A percentile compares a stretch with the other conserved stretches of the same genome.
These are phyloP conservation scores for Aplysia californica DNA, from an alignment of 1,140 invertebrate species.

Conservation along the genomic window DNA sequence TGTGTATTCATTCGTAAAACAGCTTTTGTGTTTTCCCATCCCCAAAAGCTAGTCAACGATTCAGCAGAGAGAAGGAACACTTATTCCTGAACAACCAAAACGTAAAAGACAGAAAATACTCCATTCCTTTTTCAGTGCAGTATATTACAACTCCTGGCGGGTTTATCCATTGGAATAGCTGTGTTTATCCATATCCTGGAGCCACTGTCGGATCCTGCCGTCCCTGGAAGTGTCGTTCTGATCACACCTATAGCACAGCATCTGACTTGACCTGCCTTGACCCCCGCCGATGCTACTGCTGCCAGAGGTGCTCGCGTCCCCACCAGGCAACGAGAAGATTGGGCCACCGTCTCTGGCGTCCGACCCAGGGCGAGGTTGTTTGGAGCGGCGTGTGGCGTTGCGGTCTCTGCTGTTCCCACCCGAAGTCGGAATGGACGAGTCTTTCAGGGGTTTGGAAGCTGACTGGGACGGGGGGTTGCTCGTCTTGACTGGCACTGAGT, in stretches of 20 bases:
- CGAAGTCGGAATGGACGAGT: too few species aligned
- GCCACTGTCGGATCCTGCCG: conserved; percentile 47
- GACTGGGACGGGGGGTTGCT: conserved; percentile 1
- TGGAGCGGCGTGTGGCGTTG: too few species aligned
- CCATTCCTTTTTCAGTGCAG: not conserved
- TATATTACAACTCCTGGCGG: not conserved
- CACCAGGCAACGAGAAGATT: too few species aligned
- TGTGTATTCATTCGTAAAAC: too few species aligned
- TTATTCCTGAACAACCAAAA: not conserved
- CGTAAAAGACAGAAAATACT: not conserved
- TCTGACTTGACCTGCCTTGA: conserved; percentile 13
- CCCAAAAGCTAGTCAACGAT: not conserved
- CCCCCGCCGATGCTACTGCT: not conserved
- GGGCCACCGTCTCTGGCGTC: not conserved
- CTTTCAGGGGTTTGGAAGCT: too few species aligned
- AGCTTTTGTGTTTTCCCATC: not conserved
- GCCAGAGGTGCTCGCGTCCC: not conserved
- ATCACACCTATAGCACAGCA: conserved; percentile 31
- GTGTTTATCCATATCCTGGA: conserved; percentile 46
- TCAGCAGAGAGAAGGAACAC: not conserved
- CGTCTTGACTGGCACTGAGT: not conserved
- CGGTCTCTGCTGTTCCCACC: too few species aligned
- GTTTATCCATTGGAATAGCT: not conserved
- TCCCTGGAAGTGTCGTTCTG: conserved; percentile 28
- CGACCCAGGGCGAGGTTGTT: not conserved